Conservation (phyloP, 2,113 vertebrate genomes). For the Recurvirostra avosetta region DNA sequence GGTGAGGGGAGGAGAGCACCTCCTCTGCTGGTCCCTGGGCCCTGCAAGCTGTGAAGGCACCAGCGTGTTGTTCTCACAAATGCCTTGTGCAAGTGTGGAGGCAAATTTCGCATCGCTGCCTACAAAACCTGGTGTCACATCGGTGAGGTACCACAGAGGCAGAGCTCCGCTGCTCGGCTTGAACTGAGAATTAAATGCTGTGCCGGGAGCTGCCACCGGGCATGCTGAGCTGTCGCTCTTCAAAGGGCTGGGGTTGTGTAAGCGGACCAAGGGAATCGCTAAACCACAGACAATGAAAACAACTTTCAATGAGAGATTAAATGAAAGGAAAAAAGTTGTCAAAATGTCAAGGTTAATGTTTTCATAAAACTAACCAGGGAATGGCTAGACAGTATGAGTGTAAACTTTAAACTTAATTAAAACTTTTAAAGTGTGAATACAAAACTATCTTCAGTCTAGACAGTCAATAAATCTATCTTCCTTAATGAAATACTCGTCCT, state of each 20-base stretch:
- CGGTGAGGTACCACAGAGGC: neutral
- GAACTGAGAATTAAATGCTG: neutral
- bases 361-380: conserved; percentile 58
- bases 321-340: conserved; percentile 48
- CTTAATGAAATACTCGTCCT: neutral
- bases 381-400: neutral
- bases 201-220: neutral
- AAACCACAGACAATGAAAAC: conserved; percentile 51
- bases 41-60: neutral
- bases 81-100: neutral
- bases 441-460: neutral
- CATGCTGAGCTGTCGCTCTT: neutral
- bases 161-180: neutral
- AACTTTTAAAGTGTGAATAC: conserved; percentile 11
- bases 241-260: conserved; percentile 26
- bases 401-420: conserved; percentile 21
- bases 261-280: conserved; percentile 18
- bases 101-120: neutral
- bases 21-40: neutral
- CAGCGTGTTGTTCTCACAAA: neutral
- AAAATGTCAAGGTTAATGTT: conserved; percentile 64
- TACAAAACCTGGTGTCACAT: neutral
- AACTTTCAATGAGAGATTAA: conserved; percentile 55
- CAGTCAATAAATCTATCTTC: neutral
- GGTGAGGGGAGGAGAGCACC: neutral